A percentile compares a stretch with the other conserved stretches of the same genome.
These are phyloP conservation scores for Smutsia gigantea DNA, from an alignment of 2,797 vertebrate genomes.

Conservation along the genomic window DNA sequence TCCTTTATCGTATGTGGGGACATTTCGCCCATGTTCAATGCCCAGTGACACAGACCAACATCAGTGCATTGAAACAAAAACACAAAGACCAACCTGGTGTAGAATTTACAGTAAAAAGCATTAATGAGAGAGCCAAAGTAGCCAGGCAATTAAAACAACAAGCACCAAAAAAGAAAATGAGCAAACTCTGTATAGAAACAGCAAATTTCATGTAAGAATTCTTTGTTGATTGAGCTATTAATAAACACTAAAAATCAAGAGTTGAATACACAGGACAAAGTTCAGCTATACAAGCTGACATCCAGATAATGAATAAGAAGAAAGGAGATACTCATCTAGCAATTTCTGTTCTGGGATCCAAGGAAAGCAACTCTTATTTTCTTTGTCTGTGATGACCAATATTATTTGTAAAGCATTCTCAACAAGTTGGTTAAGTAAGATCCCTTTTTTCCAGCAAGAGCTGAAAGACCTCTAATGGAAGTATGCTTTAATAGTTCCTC, in stretches of 20 bases:
- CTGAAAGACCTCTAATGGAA: slow-evolving; percentile 63
- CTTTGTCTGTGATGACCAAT: slow-evolving; percentile 58
- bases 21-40: neutral
- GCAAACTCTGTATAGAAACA: neutral
- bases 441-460: slow-evolving; percentile 61
- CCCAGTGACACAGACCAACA: slow-evolving; percentile 6
- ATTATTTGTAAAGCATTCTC: slow-evolving; percentile 71
- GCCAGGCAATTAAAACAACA: slow-evolving; percentile 11
- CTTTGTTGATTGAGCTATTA: slow-evolving; percentile 25
- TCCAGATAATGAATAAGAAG: slow-evolving; percentile 53
- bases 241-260: slow-evolving; percentile 61
- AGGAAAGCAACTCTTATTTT: slow-evolving; percentile 54
- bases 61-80: slow-evolving; percentile 24
- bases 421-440: slow-evolving; percentile 76
- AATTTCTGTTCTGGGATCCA: slow-evolving; percentile 63
- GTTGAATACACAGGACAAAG: slow-evolving; percentile 50
- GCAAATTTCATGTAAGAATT: slow-evolving; percentile 33
- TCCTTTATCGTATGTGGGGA: slow-evolving; percentile 5
- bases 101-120: slow-evolving; percentile 50
- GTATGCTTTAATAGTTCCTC: slow-evolving; percentile 70
- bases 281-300: slow-evolving; percentile 45
- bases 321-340: slow-evolving; percentile 56
- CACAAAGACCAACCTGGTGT: slow-evolving; percentile 5
- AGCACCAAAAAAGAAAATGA: neutral
- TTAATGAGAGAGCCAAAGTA: neutral